These are phyloP conservation scores for Biston stratarius DNA, from an alignment of 2,888 invertebrate species.

Conservation along the genomic window DNA sequence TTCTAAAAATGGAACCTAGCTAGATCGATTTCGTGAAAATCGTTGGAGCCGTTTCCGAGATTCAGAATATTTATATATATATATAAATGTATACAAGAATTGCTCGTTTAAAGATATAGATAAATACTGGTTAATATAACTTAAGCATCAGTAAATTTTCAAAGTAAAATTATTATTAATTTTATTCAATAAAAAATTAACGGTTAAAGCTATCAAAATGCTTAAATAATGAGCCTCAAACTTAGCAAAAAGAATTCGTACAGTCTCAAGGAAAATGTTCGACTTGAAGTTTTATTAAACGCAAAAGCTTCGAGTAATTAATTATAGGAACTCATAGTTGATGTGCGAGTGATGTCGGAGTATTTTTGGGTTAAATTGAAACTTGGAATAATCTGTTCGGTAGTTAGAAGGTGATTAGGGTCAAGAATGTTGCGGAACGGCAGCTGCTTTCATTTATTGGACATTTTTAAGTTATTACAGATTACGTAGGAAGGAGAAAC, in stretches of 20 bases:
- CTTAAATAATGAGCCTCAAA: slow-evolving; percentile 20
- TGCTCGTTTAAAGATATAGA: no score
- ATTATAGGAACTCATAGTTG: slow-evolving; percentile 15
- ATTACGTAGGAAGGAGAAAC: neutral
- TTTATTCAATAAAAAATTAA: neutral
- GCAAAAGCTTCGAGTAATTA: slow-evolving; percentile 26
- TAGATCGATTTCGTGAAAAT: no score
- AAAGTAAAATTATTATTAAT: neutral
- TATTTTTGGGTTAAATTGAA: slow-evolving; percentile 18
- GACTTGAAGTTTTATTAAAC: slow-evolving; percentile 22
- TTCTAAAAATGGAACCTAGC: no score
- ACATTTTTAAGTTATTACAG: slow-evolving; percentile 5
- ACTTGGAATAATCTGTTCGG: slow-evolving; percentile 22
- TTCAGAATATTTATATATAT: no score
- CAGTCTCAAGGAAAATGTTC: slow-evolving; percentile 21
- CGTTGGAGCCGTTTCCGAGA: no score
- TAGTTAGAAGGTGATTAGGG: slow-evolving; percentile 16
- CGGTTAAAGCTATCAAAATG: slow-evolving; percentile 26
- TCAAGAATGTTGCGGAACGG: slow-evolving; percentile 1
- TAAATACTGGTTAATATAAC: no score
- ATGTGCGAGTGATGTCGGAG: neutral
- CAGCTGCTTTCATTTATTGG: slow-evolving; percentile 21
- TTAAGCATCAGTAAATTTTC: neutral
- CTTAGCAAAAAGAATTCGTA: slow-evolving; percentile 15
- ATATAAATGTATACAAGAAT: no score